phyloP scores from a whole-genome alignment of 2,888 invertebrate genomes.

The Hypolimnas misippus region DNA sequence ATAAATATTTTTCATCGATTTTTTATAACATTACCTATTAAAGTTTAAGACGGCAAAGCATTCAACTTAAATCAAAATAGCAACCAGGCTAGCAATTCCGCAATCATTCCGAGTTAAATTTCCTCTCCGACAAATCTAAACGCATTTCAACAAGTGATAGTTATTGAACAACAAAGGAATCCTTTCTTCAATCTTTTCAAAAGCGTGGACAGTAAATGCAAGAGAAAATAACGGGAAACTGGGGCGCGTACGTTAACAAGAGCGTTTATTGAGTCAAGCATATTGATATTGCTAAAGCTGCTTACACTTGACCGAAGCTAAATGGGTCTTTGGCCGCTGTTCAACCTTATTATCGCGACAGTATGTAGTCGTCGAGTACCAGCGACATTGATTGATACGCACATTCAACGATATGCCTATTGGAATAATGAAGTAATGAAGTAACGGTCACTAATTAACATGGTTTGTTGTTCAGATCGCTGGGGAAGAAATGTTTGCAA shows the following conservation, averaged over 20 bases:
- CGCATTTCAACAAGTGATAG: constrained; percentile 33
- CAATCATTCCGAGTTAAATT: background rate
- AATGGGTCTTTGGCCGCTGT: constrained; percentile 50
- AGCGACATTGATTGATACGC: constrained; percentile 31
- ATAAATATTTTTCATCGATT: too few species aligned
- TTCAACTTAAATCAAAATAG: background rate
- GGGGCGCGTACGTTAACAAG: constrained; percentile 38
- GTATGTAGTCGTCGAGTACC: constrained; percentile 17
- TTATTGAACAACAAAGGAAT: constrained; percentile 32
- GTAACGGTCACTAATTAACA: background rate
- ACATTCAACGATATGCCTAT: constrained; percentile 4
- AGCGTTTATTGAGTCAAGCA: constrained; percentile 38
- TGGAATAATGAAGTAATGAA: background rate
- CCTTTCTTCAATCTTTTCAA: constrained; percentile 35
- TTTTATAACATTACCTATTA: too few species aligned
- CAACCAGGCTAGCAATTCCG: background rate
- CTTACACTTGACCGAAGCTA: constrained; percentile 50
- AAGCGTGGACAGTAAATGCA: constrained; percentile 36
- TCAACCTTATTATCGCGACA: constrained; percentile 45
- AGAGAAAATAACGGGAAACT: constrained; percentile 40
- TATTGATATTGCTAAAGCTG: constrained; percentile 46
- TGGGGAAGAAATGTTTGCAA: too few species aligned
- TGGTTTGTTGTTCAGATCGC: background rate
- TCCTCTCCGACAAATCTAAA: constrained; percentile 4
- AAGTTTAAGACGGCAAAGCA: too few species aligned